Evolutionary conservation across 2,888 invertebrate genomes (phyloP).

Genomic region (Ceratothoa steindachneri): DNA sequence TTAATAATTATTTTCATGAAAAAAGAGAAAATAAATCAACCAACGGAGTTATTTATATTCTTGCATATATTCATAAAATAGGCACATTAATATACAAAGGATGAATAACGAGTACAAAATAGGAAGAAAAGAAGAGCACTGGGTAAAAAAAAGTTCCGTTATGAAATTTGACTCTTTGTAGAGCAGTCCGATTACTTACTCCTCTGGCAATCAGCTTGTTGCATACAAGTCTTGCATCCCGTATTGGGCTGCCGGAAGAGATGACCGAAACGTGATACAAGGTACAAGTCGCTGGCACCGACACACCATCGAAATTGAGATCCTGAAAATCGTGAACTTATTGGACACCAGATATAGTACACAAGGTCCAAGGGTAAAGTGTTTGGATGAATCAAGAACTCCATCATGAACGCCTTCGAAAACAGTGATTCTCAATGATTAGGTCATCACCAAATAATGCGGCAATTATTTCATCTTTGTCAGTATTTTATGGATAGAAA

Average conservation of each 20-base stretch:
- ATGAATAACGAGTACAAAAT: too few relatives aligned
- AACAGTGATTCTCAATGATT: not conserved
- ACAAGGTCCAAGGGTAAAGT: not conserved
- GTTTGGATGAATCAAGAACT: not conserved
- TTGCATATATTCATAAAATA: too few relatives aligned
- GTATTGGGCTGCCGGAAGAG: constrained; percentile 91
- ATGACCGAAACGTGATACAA: constrained; percentile 82
- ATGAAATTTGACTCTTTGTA: too few relatives aligned
- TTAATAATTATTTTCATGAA: too few relatives aligned
- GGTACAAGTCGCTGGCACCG: constrained; percentile 28
- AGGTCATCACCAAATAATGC: not conserved
- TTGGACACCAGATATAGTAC: not conserved
- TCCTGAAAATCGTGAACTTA: constrained; percentile 9
- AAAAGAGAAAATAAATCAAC: too few relatives aligned
- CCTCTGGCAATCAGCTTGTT: constrained; percentile 79
- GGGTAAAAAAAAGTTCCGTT: too few relatives aligned
- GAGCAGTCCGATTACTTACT: too few relatives aligned
- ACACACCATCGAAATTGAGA: constrained; percentile 30
- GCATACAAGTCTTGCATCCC: constrained; percentile 88
- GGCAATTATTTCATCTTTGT: too few relatives aligned
- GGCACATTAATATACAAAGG: too few relatives aligned
- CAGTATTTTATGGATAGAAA: too few relatives aligned
- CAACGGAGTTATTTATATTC: too few relatives aligned
- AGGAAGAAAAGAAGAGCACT: too few relatives aligned
- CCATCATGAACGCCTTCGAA: not conserved